Evolutionary conservation across 2,888 invertebrate species (phyloP).

Genomic region (Acronicta aceris): DNA sequence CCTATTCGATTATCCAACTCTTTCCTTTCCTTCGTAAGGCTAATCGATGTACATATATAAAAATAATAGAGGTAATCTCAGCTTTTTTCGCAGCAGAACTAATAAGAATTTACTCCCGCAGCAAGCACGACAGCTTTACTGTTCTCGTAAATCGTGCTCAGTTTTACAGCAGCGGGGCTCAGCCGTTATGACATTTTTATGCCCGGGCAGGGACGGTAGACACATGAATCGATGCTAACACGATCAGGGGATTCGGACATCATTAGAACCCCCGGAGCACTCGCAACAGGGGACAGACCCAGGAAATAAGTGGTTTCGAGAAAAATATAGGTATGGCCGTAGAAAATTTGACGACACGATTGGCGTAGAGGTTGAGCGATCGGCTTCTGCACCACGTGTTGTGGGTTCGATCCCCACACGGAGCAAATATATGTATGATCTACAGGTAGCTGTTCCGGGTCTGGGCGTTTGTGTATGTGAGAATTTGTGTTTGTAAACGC

Average conservation of each 20-base stretch:
- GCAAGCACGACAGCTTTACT: constrained; percentile 47
- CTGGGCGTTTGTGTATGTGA: too few relatives aligned
- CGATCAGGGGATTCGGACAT: constrained; percentile 62
- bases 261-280: constrained; percentile 37
- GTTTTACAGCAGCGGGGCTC: constrained; percentile 17
- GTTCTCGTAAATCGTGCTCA: constrained; percentile 41
- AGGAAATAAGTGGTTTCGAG: constrained; percentile 7
- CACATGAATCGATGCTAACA: constrained; percentile 61
- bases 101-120: constrained; percentile 43
- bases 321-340: too few relatives aligned
- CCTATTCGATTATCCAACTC: too few relatives aligned
- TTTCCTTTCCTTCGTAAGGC: too few relatives aligned
- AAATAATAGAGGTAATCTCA: background rate
- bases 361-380: too few relatives aligned
- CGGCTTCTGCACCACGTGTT: too few relatives aligned
- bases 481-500: too few relatives aligned
- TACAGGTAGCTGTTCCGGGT: too few relatives aligned
- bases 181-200: constrained; percentile 50
- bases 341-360: too few relatives aligned
- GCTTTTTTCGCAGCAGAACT: constrained; percentile 5
- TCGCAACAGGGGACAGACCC: constrained; percentile 24
- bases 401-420: too few relatives aligned
- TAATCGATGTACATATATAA: too few relatives aligned
- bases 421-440: too few relatives aligned
- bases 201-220: constrained; percentile 30